phyloP scores from a whole-genome alignment of 2,888 invertebrate genomes.

The Crossocerus cetratus region DNA sequence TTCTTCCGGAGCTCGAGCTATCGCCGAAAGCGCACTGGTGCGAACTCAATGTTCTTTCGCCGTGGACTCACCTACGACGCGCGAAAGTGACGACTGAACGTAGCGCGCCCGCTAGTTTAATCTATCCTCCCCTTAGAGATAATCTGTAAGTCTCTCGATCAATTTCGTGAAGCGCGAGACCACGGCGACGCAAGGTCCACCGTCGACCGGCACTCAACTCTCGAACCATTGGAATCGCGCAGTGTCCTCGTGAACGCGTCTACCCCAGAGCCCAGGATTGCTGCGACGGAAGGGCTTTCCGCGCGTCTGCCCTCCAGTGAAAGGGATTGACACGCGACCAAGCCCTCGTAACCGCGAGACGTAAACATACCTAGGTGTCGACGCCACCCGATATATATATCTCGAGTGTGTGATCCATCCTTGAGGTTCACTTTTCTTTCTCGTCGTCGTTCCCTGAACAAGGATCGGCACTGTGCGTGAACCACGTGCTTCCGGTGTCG shows the following conservation, averaged over 20 bases:
- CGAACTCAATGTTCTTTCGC: conserved; percentile 57
- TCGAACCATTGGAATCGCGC: background rate
- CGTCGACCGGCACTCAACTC: background rate
- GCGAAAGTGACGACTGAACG: conserved; percentile 45
- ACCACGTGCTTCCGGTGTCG: conserved; percentile 38
- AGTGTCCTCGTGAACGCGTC: background rate
- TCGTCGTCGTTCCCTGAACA: conserved; percentile 20
- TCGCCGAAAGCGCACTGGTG: conserved; percentile 47
- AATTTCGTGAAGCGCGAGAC: conserved; percentile 9
- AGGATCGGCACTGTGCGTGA: conserved; percentile 11
- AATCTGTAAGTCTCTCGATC: conserved; percentile 17
- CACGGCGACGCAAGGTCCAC: no score
- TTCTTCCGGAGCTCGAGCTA: conserved; percentile 52
- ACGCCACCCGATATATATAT: conserved; percentile 30
- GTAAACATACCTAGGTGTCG: conserved; percentile 21
- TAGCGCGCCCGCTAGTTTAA: conserved; percentile 16
- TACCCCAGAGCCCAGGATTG: no score
- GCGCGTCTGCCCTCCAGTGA: background rate
- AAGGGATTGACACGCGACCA: background rate
- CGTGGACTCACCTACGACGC: conserved; percentile 49
- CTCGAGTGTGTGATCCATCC: conserved; percentile 12
- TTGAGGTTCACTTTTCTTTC: conserved; percentile 19
- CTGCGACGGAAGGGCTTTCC: background rate
- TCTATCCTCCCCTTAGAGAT: conserved; percentile 2
- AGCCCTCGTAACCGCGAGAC: conserved; percentile 4